Evolutionary conservation across 2,888 invertebrate species (phyloP), one percentile per base, ranked within the genome.

Genomic region (Drosophila formosana): DNA sequence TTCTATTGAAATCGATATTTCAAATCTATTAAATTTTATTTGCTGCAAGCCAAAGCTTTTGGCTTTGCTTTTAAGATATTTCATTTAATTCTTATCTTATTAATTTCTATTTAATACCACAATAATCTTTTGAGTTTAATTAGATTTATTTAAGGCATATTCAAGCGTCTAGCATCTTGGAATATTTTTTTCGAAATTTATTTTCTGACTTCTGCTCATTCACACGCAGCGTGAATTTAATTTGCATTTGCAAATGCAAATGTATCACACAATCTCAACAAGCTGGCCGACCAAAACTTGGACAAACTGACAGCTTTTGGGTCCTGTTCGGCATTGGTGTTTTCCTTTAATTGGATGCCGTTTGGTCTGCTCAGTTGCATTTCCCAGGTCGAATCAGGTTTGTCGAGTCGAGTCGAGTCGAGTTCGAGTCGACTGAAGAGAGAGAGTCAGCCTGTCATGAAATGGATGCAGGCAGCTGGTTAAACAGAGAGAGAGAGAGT

Each of bases 161-260:
- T 39, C 18, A 1, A 7, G 4, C 13, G 18, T 46, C 45, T 1
- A 3, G 46, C n/a, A 50, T 4, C n/a, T 26, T 13, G 11, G 26
- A 13, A 18, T n/a, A 37, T 37, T n/a, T 34, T 6, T 9, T 0
- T 23, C 9, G 7, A 11, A 2, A 11, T 43, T 39, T 37, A 5
- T 32, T 50, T 28, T 23, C 7, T 32, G 39, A n/a, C 39, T 8
- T 55, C 43, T 69, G 62, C 60, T 57, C 79, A 57, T 78, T 77
- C 79, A 49, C 79, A 75, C 75, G 76, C 76, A 47, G 55, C 61
- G 68, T 47, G 58, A 79, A 79, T 86, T 81, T 78, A 82, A 87
- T 89, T 87, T 87, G 82, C 87, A 89, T 86, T 80, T 62, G 76
- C 39, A 72, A 80, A 80, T 86, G 86, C 86, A 89, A 89, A 89